These are phyloP conservation scores for Myotis myotis DNA, from an alignment of 2,797 vertebrate genomes.

Conservation along the genomic window DNA sequence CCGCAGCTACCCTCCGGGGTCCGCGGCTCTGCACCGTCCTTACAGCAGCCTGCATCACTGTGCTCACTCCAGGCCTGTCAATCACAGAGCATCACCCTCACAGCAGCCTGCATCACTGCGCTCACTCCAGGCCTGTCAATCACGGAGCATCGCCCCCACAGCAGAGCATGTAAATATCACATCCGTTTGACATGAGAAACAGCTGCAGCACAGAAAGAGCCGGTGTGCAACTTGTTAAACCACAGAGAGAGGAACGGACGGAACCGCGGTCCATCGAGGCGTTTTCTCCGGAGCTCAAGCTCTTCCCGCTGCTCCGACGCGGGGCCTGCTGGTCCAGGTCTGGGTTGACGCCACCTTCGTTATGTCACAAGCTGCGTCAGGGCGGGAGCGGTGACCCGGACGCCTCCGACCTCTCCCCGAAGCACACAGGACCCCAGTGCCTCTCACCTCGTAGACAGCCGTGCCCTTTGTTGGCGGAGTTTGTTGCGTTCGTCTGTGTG, in stretches of 20 bases:
- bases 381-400: background rate
- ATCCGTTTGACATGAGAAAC: background rate
- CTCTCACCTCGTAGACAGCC: background rate
- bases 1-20: background rate
- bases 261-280: too few relatives aligned
- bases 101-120: too few relatives aligned
- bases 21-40: fast-evolving
- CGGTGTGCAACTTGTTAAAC: background rate
- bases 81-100: too few relatives aligned
- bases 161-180: too few relatives aligned
- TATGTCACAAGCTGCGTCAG: background rate
- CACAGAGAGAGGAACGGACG: fast-evolving
- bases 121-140: too few relatives aligned
- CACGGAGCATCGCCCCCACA: too few relatives aligned
- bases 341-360: background rate
- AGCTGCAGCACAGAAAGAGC: background rate
- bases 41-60: too few relatives aligned
- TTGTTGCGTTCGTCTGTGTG: too few relatives aligned
- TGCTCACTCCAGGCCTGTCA: too few relatives aligned
- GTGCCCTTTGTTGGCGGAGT: background rate
- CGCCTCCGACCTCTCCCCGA: background rate
- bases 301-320: background rate
- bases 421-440: background rate
- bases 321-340: fast-evolving
- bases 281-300: background rate